Evolutionary conservation across 1,140 invertebrate species (phyloP), one percentile per base, ranked within the genome.

Genomic region (Anagrus nilaparvatae): DNA sequence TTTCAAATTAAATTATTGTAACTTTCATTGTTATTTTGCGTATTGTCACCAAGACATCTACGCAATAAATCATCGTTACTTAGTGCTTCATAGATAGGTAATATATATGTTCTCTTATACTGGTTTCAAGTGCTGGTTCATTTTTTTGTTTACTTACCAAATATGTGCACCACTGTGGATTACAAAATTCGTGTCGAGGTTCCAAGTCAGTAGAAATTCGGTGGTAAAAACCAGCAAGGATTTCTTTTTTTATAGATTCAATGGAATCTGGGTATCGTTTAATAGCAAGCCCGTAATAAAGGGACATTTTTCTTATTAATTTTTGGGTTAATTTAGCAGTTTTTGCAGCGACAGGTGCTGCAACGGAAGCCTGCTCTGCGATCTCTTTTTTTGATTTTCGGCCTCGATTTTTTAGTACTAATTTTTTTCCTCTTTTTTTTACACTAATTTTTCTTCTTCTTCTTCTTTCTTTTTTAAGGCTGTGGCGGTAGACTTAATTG

Each of bases 11-110:
- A 33, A 34, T 40, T 33, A 36, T 46, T 46, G 12, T 42, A 36
- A 37, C 38, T 27, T 24, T 40, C 23, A 20, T 40, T 40, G 25
- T 33, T 28, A 43, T 47, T 47, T 32, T 47, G 46, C 14, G 40
- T 47, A 21, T 35, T 43, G n/a, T 21, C 18, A 20, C 46, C 32
- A n/a, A 38, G 29, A 39, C 46, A 47, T 39, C 40, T 28, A n/a
- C 27, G 18, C 28, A 43, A 29, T 33, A 47, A 31, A 13, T 43
- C 46, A 29, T 46, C 37, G 18, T 19, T 34, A 21, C 37, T 40
- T 17, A 45, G 42, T 19, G 44, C 40, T 46, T 47, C 44, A 37
- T 43, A 53, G 21, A 53, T 25, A 23, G 45, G 46, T 34, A 32
- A 32, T 23, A 43, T 27, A 12, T 21, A 20, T 8, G 18, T 32